These are phyloP conservation scores for Coracopsis vasa DNA, from an alignment of 2,113 vertebrate species.

Conservation along the genomic window DNA sequence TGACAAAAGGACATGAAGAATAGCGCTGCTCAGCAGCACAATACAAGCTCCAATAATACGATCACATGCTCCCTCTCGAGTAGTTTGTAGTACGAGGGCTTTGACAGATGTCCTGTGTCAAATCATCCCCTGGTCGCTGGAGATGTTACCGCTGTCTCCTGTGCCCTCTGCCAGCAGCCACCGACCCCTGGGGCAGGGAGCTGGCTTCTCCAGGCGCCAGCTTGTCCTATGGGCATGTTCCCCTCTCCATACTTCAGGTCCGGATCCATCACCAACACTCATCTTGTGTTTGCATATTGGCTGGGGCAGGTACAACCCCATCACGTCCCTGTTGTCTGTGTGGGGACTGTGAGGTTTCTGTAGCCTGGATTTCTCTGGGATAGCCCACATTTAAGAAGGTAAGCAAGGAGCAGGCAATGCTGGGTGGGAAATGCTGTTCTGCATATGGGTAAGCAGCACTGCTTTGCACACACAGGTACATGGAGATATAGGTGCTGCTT, in stretches of 20 bases:
- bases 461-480: rapidly evolving
- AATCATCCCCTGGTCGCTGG: background rate
- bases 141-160: background rate
- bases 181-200: rapidly evolving
- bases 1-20: conserved; percentile 55
- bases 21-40: conserved; percentile 29
- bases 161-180: background rate
- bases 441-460: rapidly evolving
- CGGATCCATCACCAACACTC: background rate
- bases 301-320: background rate
- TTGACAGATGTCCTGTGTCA: conserved; percentile 51
- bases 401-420: background rate
- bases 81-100: conserved; percentile 14
- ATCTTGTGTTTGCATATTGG: background rate
- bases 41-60: conserved; percentile 24
- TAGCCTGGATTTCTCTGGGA: background rate
- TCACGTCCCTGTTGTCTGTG: rapidly evolving
- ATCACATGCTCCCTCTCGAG: background rate
- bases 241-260: rapidly evolving
- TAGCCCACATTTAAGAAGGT: background rate
- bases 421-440: background rate
- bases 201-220: background rate
- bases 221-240: background rate
- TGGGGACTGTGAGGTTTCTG: background rate
- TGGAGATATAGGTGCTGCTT: background rate